Conservation (phyloP, 2,888 invertebrate species). For the Melanotus villosus region DNA sequence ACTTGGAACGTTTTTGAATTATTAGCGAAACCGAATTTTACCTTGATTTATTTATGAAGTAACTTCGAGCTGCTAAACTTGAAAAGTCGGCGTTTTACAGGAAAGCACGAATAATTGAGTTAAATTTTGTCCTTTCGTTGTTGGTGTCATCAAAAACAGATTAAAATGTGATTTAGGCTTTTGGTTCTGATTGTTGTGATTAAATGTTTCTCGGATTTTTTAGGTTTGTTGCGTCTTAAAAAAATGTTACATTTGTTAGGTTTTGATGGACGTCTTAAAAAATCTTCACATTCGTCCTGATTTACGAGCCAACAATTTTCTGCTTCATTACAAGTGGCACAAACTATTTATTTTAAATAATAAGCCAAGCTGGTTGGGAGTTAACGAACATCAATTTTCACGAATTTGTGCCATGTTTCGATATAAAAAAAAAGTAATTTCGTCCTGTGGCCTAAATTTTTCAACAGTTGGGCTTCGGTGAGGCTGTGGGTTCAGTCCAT, state of each 20-base stretch:
- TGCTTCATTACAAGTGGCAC: too few relatives aligned
- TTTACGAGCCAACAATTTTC: too few relatives aligned
- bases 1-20: neutral
- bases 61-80: neutral
- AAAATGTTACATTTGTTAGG: neutral
- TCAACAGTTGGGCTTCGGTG: too few relatives aligned
- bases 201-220: neutral
- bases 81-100: neutral
- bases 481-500: too few relatives aligned
- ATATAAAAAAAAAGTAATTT: too few relatives aligned
- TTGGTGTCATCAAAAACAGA: conserved; percentile 26
- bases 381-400: too few relatives aligned
- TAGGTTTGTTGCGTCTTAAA: neutral
- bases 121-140: neutral
- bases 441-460: too few relatives aligned
- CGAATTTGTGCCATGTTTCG: too few relatives aligned
- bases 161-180: conserved; percentile 16
- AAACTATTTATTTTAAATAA: too few relatives aligned
- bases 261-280: neutral
- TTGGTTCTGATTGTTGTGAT: neutral
- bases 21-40: neutral
- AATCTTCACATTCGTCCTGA: too few relatives aligned
- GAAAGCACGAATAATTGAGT: too few relatives aligned
- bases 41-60: conserved; percentile 9
- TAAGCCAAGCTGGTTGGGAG: too few relatives aligned